These are phyloP conservation scores for Mastigias papua DNA, from an alignment of 30 jellyfish, hydroid and myxozoan species.

Conservation along the genomic window DNA sequence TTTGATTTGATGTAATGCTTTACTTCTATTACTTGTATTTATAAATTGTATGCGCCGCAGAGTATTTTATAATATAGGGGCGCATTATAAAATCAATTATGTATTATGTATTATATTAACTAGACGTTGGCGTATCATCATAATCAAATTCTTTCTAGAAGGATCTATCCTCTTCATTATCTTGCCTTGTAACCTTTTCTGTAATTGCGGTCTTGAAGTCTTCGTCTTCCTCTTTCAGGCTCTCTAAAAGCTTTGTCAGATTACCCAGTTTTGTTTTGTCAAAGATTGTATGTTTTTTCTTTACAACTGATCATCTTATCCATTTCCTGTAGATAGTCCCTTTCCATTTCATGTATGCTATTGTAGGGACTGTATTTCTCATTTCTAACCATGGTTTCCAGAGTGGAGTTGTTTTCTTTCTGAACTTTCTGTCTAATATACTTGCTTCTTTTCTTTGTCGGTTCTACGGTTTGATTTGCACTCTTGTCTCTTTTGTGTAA, in stretches of 20 bases:
- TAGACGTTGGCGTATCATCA: no score
- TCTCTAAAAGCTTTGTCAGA: not conserved
- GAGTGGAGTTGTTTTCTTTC: not conserved
- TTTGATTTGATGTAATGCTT: no score
- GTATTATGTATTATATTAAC: no score
- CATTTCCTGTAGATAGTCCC: conserved; percentile 4
- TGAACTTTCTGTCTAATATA: not conserved
- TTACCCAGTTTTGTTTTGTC: not conserved
- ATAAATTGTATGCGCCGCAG: no score
- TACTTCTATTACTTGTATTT: no score
- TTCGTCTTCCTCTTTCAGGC: not conserved
- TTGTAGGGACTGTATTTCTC: not conserved
- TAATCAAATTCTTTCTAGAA: not conserved
- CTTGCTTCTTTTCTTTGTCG: not conserved
- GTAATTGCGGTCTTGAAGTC: not conserved
- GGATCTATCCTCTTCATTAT: not conserved
- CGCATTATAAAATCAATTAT: no score
- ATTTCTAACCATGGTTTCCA: not conserved
- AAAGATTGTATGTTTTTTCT: not conserved
- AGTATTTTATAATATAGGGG: no score
- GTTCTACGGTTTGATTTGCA: not conserved
- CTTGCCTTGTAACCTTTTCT: not conserved
- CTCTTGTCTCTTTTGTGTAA: not conserved
- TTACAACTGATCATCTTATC: conserved; percentile 11
- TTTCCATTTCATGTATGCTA: conserved; percentile 1